These are phyloP conservation scores for Jordanella pulchra DNA, from an alignment of 2,797 vertebrate genomes.

Conservation along the genomic window DNA sequence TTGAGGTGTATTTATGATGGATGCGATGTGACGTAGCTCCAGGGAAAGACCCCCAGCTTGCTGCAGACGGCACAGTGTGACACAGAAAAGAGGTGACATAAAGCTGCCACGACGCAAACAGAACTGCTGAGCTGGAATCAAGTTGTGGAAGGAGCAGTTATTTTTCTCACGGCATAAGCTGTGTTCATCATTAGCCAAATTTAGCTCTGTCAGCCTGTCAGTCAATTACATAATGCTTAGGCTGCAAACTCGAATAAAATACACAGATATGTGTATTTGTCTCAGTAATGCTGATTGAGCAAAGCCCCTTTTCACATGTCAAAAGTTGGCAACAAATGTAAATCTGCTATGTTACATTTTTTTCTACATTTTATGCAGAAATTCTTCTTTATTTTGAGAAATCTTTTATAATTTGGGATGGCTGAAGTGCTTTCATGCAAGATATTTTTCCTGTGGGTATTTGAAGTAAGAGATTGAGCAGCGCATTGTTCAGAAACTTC, in stretches of 20 bases:
- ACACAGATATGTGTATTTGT: slow-evolving; percentile 15
- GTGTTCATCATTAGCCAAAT: slow-evolving; percentile 40
- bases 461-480: slow-evolving; percentile 8
- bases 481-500: slow-evolving; percentile 1
- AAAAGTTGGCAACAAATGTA: slow-evolving; percentile 1
- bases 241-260: slow-evolving; percentile 13
- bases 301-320: not conserved
- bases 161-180: slow-evolving; percentile 48
- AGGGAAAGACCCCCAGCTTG: slow-evolving; percentile 24
- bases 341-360: slow-evolving; percentile 14
- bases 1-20: slow-evolving; percentile 23
- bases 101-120: slow-evolving; percentile 54
- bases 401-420: slow-evolving; percentile 5
- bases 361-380: slow-evolving; percentile 10
- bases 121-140: slow-evolving; percentile 51
- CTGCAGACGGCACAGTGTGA: slow-evolving; percentile 37
- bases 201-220: slow-evolving; percentile 41
- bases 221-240: slow-evolving; percentile 20
- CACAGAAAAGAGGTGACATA: slow-evolving; percentile 42
- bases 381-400: slow-evolving; percentile 6
- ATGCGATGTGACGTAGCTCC: slow-evolving; percentile 34
- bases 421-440: slow-evolving; percentile 1
- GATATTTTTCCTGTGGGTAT: slow-evolving; percentile 22
- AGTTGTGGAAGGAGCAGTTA: slow-evolving; percentile 38
- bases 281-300: slow-evolving; percentile 8